Conservation (phyloP, 2,797 vertebrate genomes). For the Micrastur ruficollis region DNA sequence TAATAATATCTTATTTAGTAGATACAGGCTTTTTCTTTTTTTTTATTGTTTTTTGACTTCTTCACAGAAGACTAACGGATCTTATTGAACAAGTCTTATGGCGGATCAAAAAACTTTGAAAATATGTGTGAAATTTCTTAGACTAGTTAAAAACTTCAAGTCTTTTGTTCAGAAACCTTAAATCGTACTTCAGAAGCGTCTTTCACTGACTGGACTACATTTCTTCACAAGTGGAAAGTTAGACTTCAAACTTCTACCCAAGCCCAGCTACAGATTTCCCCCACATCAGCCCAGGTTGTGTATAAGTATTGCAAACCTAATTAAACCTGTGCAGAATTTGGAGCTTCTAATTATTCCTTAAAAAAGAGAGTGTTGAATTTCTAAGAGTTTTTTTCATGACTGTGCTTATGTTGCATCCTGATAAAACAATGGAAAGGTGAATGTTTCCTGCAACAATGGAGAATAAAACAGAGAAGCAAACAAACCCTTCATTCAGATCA, state of each 20-base stretch:
- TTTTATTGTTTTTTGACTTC: background rate
- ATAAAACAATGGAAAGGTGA: background rate
- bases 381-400: background rate
- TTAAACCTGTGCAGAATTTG: background rate
- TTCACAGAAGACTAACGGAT: background rate
- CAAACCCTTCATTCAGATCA: constrained; percentile 68
- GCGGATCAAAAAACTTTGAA: background rate
- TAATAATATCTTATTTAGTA: constrained; percentile 22
- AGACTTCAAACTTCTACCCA: background rate
- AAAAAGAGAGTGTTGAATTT: background rate
- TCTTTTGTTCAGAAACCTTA: background rate
- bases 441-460: background rate
- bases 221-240: background rate
- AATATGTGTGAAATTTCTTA: background rate
- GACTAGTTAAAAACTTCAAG: background rate
- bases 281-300: background rate
- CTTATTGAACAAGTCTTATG: background rate
- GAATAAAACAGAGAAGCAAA: background rate
- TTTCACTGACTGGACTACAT: background rate
- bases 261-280: background rate
- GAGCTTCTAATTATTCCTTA: background rate
- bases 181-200: background rate
- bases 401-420: background rate
- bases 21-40: background rate
- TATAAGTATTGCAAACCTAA: background rate